A percentile compares a stretch with the other conserved stretches of the same genome.
Evolutionary conservation across 2,797 vertebrate species (phyloP).

Genomic region (Kryptopterus vitreolus): DNA sequence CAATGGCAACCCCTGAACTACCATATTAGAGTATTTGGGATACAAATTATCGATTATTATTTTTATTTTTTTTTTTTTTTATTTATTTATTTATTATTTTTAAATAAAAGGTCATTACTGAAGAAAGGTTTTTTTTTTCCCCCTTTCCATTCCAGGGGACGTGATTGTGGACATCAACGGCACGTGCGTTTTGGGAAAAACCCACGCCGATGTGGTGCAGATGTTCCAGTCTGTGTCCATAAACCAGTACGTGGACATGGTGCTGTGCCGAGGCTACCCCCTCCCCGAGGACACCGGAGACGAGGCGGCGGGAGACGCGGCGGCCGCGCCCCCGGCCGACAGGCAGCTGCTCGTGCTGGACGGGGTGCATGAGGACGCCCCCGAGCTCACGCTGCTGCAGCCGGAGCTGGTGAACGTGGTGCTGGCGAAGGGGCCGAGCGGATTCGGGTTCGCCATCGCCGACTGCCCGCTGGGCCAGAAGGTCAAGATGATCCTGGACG

Average conservation of each 20-base stretch:
- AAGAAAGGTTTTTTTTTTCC: neutral
- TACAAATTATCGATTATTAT: no score
- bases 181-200: conserved; percentile 91
- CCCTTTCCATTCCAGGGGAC: conserved; percentile 75
- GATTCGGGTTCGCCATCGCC: conserved; percentile 96
- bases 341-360: conserved; percentile 72
- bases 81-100: no score
- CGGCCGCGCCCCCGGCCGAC: conserved; percentile 67
- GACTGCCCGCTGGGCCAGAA: conserved; percentile 94
- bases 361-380: conserved; percentile 77
- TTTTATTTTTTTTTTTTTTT: no score
- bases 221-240: conserved; percentile 96
- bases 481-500: conserved; percentile 98
- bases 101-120: no score
- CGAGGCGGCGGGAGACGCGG: conserved; percentile 67
- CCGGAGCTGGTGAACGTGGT: conserved; percentile 88
- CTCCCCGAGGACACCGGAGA: conserved; percentile 84
- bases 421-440: conserved; percentile 89
- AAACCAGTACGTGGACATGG: conserved; percentile 93
- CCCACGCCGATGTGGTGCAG: conserved; percentile 96
- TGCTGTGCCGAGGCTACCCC: conserved; percentile 92
- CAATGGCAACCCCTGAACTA: no score
- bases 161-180: conserved; percentile 97
- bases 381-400: conserved; percentile 82
- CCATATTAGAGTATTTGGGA: no score